Base-by-base conservation (phyloP, 1,140 invertebrate species). In the Leptonema lineaticorne region DNA sequence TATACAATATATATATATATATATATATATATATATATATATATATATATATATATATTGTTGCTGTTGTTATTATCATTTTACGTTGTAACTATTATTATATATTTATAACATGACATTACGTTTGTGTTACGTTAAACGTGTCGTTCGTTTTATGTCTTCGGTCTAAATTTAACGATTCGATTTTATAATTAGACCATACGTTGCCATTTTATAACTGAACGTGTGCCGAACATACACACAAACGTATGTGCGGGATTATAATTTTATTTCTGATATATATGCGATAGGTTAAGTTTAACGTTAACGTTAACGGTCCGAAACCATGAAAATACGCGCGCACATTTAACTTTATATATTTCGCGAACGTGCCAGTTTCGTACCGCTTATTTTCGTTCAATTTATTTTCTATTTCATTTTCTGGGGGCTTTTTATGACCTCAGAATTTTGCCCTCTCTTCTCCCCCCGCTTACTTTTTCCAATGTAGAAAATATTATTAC, bases 321-420 rank as follows among this genome's bases (percentile, higher is more conserved):
- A 53, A 53, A 53, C 50, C 20, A 53, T 53, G 50, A 14, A 53
- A 53, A 26, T 26, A 53, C 11, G 18, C 14, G 27, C 50, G 14
- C 50, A 53, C 24, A 24, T 53, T 53, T 24, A 22, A 41, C 16
- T 4, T 18, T 24, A 53, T 53, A 53, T 24, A 22, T 26, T 22
- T 18, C 14, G 50, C 16, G 50, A 18, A 53, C 50, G 50, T 53
- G 50, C 50, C 20, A 53, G 20, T 53, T 53, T 53, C 50, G 1
- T 24, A 26, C 50, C 20, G 9, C 37, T 53, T 53, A 53, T 53
- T 53, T n/a, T 53, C 50, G 50, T 14, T 24, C 8, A 53, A 53
- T 53, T 53, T 53, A 53, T 53, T 24, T 24, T 24, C 18, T 53
- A 53, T 53, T 53, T 26, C 50, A 53, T 53, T 53, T 53, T 53